phyloP scores from a whole-genome alignment of 2,888 invertebrate genomes.

The Polyploca ridens region DNA sequence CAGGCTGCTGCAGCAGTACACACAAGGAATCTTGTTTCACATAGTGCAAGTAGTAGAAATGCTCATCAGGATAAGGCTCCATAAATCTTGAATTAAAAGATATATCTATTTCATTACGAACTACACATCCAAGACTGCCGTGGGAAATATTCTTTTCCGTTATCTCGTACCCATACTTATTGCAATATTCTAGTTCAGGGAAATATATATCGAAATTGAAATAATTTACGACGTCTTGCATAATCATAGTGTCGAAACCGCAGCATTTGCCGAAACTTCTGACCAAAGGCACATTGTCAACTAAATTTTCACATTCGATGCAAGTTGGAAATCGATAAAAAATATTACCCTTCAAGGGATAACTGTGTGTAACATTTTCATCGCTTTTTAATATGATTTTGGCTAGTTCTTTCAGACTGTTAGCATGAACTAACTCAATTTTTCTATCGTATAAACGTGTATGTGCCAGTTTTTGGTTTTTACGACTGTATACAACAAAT shows the following conservation, averaged over 20 bases:
- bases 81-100: constrained; percentile 65
- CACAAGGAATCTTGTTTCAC: constrained; percentile 50
- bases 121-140: constrained; percentile 52
- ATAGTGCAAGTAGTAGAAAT: constrained; percentile 44
- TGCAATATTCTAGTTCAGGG: constrained; percentile 26
- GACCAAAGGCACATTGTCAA: constrained; percentile 38
- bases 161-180: constrained; percentile 42
- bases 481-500: constrained; percentile 43
- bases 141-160: constrained; percentile 27
- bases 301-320: constrained; percentile 45
- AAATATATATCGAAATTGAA: constrained; percentile 47
- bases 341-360: constrained; percentile 51
- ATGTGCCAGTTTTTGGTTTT: constrained; percentile 36
- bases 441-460: constrained; percentile 48
- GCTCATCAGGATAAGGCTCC: constrained; percentile 39
- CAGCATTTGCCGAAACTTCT: constrained; percentile 42
- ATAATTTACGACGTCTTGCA: constrained; percentile 49
- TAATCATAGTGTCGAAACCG: constrained; percentile 57
- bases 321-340: constrained; percentile 59
- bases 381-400: constrained; percentile 24
- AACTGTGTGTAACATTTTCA: constrained; percentile 38
- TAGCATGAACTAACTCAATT: constrained; percentile 36
- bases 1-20: constrained; percentile 42
- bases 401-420: constrained; percentile 23
- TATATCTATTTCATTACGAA: constrained; percentile 48